Evolutionary conservation across 2,113 vertebrate species (phyloP), one percentile per base, ranked within the genome.

Genomic region (Podocnemis expansa): DNA sequence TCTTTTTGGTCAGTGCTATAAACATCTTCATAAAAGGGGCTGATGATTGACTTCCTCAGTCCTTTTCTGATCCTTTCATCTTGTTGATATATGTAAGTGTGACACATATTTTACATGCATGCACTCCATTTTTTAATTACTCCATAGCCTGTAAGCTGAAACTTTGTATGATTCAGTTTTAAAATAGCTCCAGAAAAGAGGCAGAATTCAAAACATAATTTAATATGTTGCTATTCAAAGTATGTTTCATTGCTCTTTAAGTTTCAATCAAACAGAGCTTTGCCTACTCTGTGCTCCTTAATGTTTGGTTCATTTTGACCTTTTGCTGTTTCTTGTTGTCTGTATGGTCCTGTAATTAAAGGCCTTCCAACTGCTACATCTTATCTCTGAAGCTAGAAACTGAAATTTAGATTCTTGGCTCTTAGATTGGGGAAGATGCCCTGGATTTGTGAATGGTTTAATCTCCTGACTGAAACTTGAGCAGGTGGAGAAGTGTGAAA

Each of bases 311-410:
- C 6, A 3, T 49, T 78, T 49, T 76, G 84, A 56, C 27, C 63
- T 38, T 38, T 70, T 70, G 19, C 63, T 38, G 63, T 17, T 22
- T 22, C n/a, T 70, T 70, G 63, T 54, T 79, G 21, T 27, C 84
- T 52, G 54, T 47, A 76, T 41, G 60, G 47, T 5, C 8, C 43
- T 24, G 14, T 13, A 11, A 10, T 41, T 75, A 75, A 78, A 49
- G 13, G 34, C 11, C 22, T 41, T 58, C 21, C 41, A 41, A 11
- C 1, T 1, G 1, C 34, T 0, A 8, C 19, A 5, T 76, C 10
- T n/a, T 91, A 51, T 14, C 1, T 6, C 2, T 41, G 58, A 38
- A 70, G n/a, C 63, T 47, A 76, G 41, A 78, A 85, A 45, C 73
- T 92, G 94, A 31, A 1, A 80, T 8, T 13, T 70, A 34, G 12